A percentile compares a stretch with the other conserved stretches of the same genome.
Evolutionary conservation across 37 sponge, comb jelly and placozoan species (phyloP).

Genomic region (Crambe crambe): DNA sequence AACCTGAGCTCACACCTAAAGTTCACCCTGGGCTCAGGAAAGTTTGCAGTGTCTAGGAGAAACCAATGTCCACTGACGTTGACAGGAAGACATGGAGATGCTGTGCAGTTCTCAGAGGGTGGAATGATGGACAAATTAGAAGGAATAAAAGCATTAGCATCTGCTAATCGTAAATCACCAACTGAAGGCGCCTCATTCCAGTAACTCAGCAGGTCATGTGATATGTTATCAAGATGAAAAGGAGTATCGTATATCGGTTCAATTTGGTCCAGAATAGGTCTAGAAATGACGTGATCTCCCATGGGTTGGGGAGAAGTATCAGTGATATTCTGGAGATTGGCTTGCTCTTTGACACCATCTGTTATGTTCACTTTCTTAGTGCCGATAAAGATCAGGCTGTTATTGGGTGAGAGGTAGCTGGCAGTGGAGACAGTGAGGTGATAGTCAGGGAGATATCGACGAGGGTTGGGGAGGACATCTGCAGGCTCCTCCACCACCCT

Average conservation of each 20-base stretch:
- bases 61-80: constrained; percentile 43
- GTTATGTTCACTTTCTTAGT: constrained; percentile 8
- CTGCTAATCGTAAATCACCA: constrained; percentile 1
- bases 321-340: neutral
- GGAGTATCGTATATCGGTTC: constrained; percentile 60
- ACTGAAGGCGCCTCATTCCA: constrained; percentile 2
- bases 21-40: constrained; percentile 54
- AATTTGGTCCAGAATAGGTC: constrained; percentile 19
- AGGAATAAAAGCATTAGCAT: constrained; percentile 13
- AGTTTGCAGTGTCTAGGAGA: constrained; percentile 51
- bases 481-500: constrained; percentile 39
- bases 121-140: neutral
- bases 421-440: constrained; percentile 10
- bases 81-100: neutral
- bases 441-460: constrained; percentile 33
- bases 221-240: constrained; percentile 2
- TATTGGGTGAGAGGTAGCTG: constrained; percentile 31
- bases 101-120: neutral
- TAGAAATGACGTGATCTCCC: neutral
- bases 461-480: constrained; percentile 73
- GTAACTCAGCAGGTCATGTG: constrained; percentile 5
- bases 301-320: neutral
- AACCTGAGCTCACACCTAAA: constrained; percentile 41
- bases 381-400: constrained; percentile 48
- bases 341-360: neutral